Conservation (phyloP, 1,140 invertebrate species). For the Dreissena polymorpha region DNA sequence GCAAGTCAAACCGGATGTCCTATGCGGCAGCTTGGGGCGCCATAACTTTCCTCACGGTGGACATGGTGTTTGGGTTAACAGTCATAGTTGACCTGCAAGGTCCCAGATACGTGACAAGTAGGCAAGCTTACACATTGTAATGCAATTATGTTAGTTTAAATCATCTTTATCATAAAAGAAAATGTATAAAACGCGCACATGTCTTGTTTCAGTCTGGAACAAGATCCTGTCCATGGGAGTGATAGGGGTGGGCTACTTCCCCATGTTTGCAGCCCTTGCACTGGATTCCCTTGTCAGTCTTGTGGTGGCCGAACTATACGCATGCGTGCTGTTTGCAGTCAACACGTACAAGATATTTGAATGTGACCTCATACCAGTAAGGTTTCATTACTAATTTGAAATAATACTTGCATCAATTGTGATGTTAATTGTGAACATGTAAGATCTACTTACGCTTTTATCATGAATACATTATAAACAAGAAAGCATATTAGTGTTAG, state of each 20-base stretch:
- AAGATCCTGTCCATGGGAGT: conserved; percentile 14
- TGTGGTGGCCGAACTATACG: conserved; percentile 32
- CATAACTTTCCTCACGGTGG: conserved; percentile 23
- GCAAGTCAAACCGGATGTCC: too few relatives aligned
- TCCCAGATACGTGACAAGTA: conserved; percentile 36
- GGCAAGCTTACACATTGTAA: background rate
- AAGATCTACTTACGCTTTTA: too few relatives aligned
- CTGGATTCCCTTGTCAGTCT: conserved; percentile 31
- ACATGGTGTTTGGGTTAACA: conserved; percentile 31
- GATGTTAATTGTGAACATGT: too few relatives aligned
- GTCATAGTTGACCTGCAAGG: conserved; percentile 21
- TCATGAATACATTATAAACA: too few relatives aligned
- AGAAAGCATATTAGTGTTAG: too few relatives aligned
- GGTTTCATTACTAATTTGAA: background rate
- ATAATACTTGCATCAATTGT: too few relatives aligned
- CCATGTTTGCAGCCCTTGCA: conserved; percentile 53
- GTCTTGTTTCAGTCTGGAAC: background rate
- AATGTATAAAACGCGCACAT: background rate
- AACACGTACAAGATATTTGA: conserved; percentile 23
- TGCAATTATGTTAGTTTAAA: background rate
- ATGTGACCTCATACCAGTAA: conserved; percentile 35
- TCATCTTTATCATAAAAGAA: background rate
- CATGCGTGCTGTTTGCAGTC: conserved; percentile 26
- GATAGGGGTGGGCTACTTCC: conserved; percentile 45
- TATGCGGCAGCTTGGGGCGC: too few relatives aligned